phyloP scores from a whole-genome alignment of 2,113 vertebrate genomes.

The Laticauda laticaudata region DNA sequence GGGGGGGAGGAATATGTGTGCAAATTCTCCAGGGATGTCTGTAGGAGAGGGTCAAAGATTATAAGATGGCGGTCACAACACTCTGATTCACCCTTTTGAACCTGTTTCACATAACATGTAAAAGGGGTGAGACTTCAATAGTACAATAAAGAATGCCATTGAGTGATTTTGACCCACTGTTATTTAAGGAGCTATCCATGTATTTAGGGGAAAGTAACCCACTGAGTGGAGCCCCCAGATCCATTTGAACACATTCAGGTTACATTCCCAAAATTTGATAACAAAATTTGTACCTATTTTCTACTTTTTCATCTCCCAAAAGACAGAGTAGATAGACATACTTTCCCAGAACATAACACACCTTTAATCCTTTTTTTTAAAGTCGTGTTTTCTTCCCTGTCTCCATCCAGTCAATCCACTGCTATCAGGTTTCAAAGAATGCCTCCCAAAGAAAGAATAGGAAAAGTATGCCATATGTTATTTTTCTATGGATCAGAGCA shows the following conservation, averaged over 20 bases:
- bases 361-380: neutral
- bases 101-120: neutral
- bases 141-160: neutral
- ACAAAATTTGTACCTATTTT: neutral
- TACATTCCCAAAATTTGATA: neutral
- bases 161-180: neutral
- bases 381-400: neutral
- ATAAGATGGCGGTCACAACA: neutral
- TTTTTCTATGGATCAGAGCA: neutral
- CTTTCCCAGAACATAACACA: neutral
- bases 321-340: neutral
- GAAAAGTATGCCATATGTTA: neutral
- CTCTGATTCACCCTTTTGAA: neutral
- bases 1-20: neutral
- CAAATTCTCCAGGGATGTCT: neutral
- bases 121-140: neutral
- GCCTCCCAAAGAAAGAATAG: neutral
- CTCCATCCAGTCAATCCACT: neutral
- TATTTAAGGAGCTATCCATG: neutral
- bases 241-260: neutral
- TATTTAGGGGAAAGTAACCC: neutral
- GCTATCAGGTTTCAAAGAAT: neutral
- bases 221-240: neutral
- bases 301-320: neutral
- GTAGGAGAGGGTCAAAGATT: neutral